Base-by-base conservation (phyloP, 2,888 invertebrate species). In the Stomorhina lunata region DNA sequence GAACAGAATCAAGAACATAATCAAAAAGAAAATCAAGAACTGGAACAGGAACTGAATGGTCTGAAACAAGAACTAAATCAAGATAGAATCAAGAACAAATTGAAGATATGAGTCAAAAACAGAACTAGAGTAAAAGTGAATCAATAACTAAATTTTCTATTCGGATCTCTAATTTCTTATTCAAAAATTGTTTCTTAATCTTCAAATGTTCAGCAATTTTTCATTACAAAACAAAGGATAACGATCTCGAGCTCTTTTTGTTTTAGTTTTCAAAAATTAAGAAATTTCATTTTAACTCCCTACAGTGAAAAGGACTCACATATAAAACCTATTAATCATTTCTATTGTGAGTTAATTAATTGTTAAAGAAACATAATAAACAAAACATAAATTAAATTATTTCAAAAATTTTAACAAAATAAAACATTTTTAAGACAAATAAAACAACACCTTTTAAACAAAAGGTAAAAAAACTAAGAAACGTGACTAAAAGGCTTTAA, bases 301-400 rank as follows among this genome's bases (percentile, higher is more conserved):
- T 77, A 50, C 10, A 43, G 2, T 20, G 9, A 43, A 29, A 17
- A 29, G n/a, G n/a, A n/a, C n/a, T n/a, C n/a, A n/a, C n/a, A 34
- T 29, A 25, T 25, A 1, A 63, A 7, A 59, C 63, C 69, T 78
- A 85, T 85, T 85, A 85, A 85, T 85, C 85, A 85, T 83, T 78
- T 59, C 61, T 82, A 83, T 81, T 83, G 79, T 84, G 84, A 85
- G 84, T 85, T 72, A 83, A 83, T 84, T 85, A 81, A 82, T 76
- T 57, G 65, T 73, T 77, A 76, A 77, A 55, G 57, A 59, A 80
- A 81, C 84, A 84, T 82, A 80, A 84, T 75, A 80, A 84, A 75
- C 75, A 80, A 81, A 80, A 81, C 75, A 79, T 82, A 75, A 82
- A 82, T 75, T 79, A 79, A 55, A 29, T 61, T 76, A 68, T 55